A percentile compares a stretch with the other conserved stretches of the same genome.
These are phyloP conservation scores for Eupithecia subumbrata DNA, from an alignment of 2,888 invertebrate genomes.

Conservation along the genomic window DNA sequence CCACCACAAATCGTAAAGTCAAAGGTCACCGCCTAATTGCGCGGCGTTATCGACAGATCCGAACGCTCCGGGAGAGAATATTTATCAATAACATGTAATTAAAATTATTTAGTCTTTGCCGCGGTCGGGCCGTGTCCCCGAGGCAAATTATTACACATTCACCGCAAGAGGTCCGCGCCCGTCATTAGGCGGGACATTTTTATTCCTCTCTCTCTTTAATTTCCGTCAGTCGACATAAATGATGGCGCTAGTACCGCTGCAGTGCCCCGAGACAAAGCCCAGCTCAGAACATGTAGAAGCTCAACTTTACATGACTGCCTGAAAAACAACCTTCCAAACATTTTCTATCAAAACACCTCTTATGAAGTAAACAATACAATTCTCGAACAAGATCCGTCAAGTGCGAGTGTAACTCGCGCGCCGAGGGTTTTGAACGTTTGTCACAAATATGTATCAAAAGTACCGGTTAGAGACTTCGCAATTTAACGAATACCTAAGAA, in stretches of 20 bases:
- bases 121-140: conserved; percentile 62
- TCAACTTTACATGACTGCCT: conserved; percentile 12
- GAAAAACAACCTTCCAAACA: not conserved
- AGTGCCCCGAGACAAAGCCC: conserved; percentile 68
- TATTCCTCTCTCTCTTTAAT: conserved; percentile 82
- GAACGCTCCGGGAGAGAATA: conserved; percentile 75
- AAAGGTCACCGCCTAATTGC: conserved; percentile 81
- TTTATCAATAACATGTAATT: conserved; percentile 84
- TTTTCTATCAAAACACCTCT: not conserved
- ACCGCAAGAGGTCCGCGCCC: conserved; percentile 76
- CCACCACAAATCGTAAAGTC: conserved; percentile 80
- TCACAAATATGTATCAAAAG: no score
- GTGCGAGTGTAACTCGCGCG: no score
- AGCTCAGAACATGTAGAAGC: conserved; percentile 36
- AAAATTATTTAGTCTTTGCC: conserved; percentile 78
- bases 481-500: no score
- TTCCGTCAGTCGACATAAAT: conserved; percentile 79
- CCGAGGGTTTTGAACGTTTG: no score
- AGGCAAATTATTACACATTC: conserved; percentile 81
- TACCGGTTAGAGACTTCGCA: no score
- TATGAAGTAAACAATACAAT: not conserved
- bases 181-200: conserved; percentile 81
- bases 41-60: conserved; percentile 77
- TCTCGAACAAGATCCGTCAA: no score
- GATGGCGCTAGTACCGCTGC: conserved; percentile 74